Conservation (phyloP, 2,888 invertebrate genomes). For the Phortica okadai region DNA sequence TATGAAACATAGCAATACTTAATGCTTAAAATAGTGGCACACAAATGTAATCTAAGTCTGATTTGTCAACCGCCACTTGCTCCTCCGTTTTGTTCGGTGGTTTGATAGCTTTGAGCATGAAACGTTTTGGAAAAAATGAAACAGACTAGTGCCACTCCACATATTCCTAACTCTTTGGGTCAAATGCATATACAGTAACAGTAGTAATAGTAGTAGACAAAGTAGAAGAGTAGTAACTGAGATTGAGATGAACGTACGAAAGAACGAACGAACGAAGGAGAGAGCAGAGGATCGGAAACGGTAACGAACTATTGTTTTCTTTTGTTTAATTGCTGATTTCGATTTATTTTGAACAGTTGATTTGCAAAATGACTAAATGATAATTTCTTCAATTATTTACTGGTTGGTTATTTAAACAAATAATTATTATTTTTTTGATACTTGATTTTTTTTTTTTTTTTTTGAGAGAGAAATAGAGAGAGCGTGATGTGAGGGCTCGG, state of each 20-base stretch:
- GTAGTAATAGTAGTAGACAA: no score
- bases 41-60: no score
- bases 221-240: neutral
- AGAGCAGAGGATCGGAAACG: constrained; percentile 42
- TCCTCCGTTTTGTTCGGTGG: no score
- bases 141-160: no score
- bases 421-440: constrained; percentile 33
- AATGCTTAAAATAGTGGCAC: no score
- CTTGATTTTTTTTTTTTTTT: constrained; percentile 37
- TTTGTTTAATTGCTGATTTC: constrained; percentile 62
- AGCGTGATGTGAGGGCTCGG: constrained; percentile 67
- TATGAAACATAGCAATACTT: no score
- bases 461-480: constrained; percentile 26
- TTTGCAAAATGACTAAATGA: constrained; percentile 40
- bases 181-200: no score
- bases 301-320: constrained; percentile 53
- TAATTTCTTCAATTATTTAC: constrained; percentile 33
- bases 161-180: no score
- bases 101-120: no score
- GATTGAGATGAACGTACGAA: neutral
- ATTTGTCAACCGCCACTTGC: no score
- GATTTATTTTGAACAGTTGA: constrained; percentile 57
- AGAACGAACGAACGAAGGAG: constrained; percentile 36
- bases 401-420: constrained; percentile 46
- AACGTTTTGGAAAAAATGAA: no score